Base-by-base conservation (phyloP, 2,888 invertebrate species). In the Lasioglossum villosulum region DNA sequence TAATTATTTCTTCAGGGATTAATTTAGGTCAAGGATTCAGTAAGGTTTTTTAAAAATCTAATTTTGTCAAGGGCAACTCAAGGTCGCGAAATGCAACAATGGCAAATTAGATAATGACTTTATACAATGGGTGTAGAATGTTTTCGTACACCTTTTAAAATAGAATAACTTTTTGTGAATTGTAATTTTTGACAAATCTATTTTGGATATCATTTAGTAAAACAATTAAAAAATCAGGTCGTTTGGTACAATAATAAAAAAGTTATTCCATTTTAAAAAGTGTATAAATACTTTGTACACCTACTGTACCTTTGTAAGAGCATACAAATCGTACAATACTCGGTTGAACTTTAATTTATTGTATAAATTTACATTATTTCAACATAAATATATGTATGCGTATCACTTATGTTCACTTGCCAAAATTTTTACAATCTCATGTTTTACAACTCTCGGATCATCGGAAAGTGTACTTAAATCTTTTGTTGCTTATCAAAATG, bases 341-440 rank as follows among this genome's bases (percentile, higher is more conserved):
- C 48, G 45, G 48, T 83, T 71, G 70, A 80, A 80, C 82, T 82
- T 82, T 82, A 82, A 84, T 88, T 90, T 88, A 86, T 90, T 89
- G 72, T 83, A 89, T 80, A 89, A 89, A 89, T 88, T 75, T 86
- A 88, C 84, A 89, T 82, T 74, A 73, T 82, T 82, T 86, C 76
- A 82, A 89, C 80, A 88, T 78, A 89, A 83, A 72, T 85, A 82
- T 77, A 72, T 70, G 70, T 88, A 86, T 80, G 63, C 66, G 42
- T 84, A 87, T 80, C 59, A 74, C 45, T 75, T 79, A 84, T 72
- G 63, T 74, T 39, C 34, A 37, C 42, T 80, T 82, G 52, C 52
- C 86, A 72, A 78, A 78, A 59, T 68, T 80, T 82, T 82, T 75
- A 82, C 66, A 77, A 77, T 74, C 37, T 82, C 63, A 39, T n/a